Evolutionary conservation across 2,113 vertebrate genomes (phyloP).

Genomic region (Ramphastos sulfuratus): DNA sequence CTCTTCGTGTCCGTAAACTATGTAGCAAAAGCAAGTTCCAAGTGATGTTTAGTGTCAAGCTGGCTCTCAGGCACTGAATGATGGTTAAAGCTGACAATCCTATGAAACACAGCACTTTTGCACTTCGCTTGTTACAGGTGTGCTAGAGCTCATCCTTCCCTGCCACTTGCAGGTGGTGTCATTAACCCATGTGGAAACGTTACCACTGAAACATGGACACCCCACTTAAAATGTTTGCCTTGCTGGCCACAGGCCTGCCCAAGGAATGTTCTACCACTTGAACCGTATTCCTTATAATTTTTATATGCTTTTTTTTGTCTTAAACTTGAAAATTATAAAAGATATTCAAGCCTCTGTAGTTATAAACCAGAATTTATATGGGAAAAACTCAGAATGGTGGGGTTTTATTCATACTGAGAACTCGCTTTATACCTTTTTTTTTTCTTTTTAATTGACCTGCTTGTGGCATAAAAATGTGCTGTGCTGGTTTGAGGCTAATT

Average conservation of each 20-base stretch:
- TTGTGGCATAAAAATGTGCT: background rate
- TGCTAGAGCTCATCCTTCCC: background rate
- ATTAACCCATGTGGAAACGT: background rate
- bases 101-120: background rate
- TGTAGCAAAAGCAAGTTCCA: background rate
- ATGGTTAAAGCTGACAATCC: background rate
- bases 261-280: background rate
- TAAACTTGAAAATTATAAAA: background rate
- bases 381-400: background rate
- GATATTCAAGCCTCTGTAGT: background rate
- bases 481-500: too few species aligned
- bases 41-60: background rate
- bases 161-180: background rate
- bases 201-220: background rate
- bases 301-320: background rate
- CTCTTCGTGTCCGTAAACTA: background rate
- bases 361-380: background rate
- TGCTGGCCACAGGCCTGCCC: background rate
- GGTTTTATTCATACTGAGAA: background rate
- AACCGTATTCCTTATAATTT: background rate
- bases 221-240: background rate
- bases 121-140: rapidly evolving
- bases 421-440: background rate
- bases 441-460: background rate
- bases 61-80: rapidly evolving